These are phyloP conservation scores for Drosophila eohydei DNA, from an alignment of 2,888 invertebrate species.

Conservation along the genomic window DNA sequence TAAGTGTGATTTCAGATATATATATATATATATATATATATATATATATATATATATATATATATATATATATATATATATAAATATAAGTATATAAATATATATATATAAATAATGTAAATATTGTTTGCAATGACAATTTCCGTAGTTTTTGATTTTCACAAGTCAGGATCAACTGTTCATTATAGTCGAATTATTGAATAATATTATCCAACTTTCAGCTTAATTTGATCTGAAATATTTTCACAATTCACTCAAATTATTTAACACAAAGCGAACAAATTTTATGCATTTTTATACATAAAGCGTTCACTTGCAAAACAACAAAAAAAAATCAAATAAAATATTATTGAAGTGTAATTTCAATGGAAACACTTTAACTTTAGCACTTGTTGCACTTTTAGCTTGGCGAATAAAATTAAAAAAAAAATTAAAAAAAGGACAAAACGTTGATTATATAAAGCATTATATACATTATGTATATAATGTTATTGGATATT, in stretches of 20 bases:
- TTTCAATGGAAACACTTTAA: neutral
- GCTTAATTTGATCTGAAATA: neutral
- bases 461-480: neutral
- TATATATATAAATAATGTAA: neutral
- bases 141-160: neutral
- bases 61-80: neutral
- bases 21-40: neutral
- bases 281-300: neutral
- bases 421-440: neutral
- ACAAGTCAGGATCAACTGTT: neutral
- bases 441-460: neutral
- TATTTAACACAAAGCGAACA: neutral
- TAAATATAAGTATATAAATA: neutral
- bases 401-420: neutral
- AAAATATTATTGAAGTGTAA: neutral
- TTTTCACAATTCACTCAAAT: neutral
- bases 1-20: too few species aligned
- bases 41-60: neutral
- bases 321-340: neutral
- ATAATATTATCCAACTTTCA: too few species aligned
- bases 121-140: neutral
- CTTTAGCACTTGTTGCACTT: slow-evolving; percentile 3
- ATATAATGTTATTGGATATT: slow-evolving; percentile 1
- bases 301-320: neutral
- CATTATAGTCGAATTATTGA: too few species aligned